Conservation (phyloP, 2,888 invertebrate genomes). For the Dicranocentrus wangi region DNA sequence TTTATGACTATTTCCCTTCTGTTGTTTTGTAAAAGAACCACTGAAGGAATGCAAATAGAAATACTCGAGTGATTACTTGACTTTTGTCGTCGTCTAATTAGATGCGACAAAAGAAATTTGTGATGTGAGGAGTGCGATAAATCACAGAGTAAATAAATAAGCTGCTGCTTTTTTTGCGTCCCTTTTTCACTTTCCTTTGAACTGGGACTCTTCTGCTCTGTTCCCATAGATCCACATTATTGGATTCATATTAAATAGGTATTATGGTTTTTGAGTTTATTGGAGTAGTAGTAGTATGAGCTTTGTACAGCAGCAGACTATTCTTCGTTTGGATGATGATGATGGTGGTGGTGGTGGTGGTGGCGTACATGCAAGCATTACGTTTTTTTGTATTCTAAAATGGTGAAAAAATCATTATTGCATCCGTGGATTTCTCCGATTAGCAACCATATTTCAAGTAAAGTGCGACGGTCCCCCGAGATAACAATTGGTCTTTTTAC, state of each 20-base stretch:
- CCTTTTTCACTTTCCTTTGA: slow-evolving; percentile 48
- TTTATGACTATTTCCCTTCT: background rate
- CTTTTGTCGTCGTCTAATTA: slow-evolving; percentile 55
- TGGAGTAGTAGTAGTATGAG: too few relatives aligned
- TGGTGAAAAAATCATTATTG: background rate
- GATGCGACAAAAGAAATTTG: slow-evolving; percentile 53
- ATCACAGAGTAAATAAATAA: slow-evolving; percentile 51
- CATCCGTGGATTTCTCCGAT: slow-evolving; percentile 1
- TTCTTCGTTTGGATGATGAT: too few relatives aligned
- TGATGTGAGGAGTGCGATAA: slow-evolving; percentile 54
- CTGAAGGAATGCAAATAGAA: slow-evolving; percentile 37
- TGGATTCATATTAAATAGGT: too few relatives aligned
- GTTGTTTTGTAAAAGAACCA: background rate
- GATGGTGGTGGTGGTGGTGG: too few relatives aligned
- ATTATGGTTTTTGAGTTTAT: too few relatives aligned
- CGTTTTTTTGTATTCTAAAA: too few relatives aligned
- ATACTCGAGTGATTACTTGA: slow-evolving; percentile 44
- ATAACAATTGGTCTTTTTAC: slow-evolving; percentile 46
- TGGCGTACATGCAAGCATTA: too few relatives aligned
- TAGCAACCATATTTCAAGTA: slow-evolving; percentile 37
- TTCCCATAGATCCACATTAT: too few relatives aligned
- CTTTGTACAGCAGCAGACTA: too few relatives aligned
- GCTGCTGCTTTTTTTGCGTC: slow-evolving; percentile 16
- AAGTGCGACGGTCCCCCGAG: slow-evolving; percentile 35
- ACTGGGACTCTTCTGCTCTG: background rate